Base-by-base conservation (phyloP, 2,113 vertebrate species). In the Litocranius walleri region DNA sequence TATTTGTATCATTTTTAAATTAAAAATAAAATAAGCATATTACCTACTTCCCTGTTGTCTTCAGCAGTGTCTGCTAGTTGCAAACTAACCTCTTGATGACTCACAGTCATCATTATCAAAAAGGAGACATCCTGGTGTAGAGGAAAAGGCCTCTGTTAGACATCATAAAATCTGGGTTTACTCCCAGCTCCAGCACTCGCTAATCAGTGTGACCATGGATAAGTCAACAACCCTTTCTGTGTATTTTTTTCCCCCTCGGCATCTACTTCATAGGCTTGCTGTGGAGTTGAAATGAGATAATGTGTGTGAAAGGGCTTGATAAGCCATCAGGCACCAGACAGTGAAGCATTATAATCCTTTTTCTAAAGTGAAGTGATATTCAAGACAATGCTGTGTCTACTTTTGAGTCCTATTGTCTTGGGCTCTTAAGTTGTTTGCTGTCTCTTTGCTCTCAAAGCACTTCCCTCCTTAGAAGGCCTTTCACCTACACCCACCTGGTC, bases 51-150 rank as follows among this genome's bases (percentile, higher is more conserved):
- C 93, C 61, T 95, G 45, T 93, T 17, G 83, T 90, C 25, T 95
- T 81, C 59, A 74, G 36, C 40, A 91, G 36, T 50, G 48, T 92
- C 88, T 88, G 45, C 40, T 81, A 67, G 56, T 80, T 45, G 36
- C 84, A 64, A 43, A 56, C 64, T 90, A 90, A 94, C 78, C 59
- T 95, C 88, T 95, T 67, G 64, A 89, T 98, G 97, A 97, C 93
- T 98, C 97, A 97, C 13, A 23, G 54, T 81, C 93, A 74, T 61
- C 90, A 45, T 67, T 56, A 43, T 85, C 59, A 82, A 33, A 85
- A 88, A 67, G 85, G 36, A 90, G 86, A 23, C 15, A 11, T 33
- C 30, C 15, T 5, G 29, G 56, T 19, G 0, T n/a, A 25, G n/a
- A 74, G 81, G 61, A 56, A 82, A 57, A 50, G 40, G 36, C 12